phyloP scores from a whole-genome alignment of 2,113 vertebrate species.

The Oryzias celebensis region DNA sequence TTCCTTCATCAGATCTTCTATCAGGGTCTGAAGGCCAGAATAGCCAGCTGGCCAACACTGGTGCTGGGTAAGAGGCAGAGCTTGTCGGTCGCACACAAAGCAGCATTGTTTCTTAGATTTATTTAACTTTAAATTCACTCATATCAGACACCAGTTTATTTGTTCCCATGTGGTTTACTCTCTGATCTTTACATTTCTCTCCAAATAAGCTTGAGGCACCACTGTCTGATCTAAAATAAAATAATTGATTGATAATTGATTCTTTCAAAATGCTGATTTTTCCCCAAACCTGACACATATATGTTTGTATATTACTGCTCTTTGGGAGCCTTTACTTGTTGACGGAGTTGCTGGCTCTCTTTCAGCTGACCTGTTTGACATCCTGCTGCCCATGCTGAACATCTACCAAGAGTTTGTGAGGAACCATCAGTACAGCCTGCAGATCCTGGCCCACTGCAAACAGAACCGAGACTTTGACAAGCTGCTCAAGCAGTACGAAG shows the following conservation, averaged over 20 bases:
- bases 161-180: too few relatives aligned
- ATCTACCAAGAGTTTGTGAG: slow-evolving; percentile 99
- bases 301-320: too few relatives aligned
- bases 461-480: slow-evolving; percentile 98
- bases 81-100: neutral
- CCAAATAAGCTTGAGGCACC: too few relatives aligned
- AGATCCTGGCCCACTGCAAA: slow-evolving; percentile 98
- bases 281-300: too few relatives aligned
- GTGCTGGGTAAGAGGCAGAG: slow-evolving; percentile 84
- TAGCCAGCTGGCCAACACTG: slow-evolving; percentile 97
- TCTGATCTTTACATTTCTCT: too few relatives aligned
- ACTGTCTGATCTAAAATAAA: too few relatives aligned
- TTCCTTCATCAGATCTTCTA: slow-evolving; percentile 99
- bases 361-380: slow-evolving; percentile 95
- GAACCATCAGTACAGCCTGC: slow-evolving; percentile 98
- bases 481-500: slow-evolving; percentile 96
- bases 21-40: slow-evolving; percentile 95
- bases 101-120: neutral
- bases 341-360: slow-evolving; percentile 7
- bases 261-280: too few relatives aligned
- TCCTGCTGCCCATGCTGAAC: slow-evolving; percentile 97
- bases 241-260: too few relatives aligned
- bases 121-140: neutral
- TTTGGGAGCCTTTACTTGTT: too few relatives aligned
- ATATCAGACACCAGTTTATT: too few relatives aligned